phyloP scores from a whole-genome alignment of 2,888 invertebrate species.

The Heliconius erato region DNA sequence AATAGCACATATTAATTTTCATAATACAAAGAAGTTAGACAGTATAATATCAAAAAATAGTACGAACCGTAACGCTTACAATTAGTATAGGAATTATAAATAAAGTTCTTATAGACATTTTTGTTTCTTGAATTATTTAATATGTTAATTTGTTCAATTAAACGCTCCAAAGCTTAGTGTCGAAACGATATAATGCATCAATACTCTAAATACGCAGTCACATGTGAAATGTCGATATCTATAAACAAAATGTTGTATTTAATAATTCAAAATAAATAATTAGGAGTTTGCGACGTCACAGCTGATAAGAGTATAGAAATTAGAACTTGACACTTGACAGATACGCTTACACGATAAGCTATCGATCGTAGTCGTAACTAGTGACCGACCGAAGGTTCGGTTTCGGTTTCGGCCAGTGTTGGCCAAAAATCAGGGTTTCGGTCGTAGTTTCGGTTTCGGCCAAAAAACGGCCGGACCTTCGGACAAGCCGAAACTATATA shows the following conservation, averaged over 20 bases:
- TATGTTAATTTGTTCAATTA: constrained; percentile 5
- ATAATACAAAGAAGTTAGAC: neutral
- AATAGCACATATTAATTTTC: neutral
- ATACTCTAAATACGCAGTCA: neutral
- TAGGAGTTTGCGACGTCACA: constrained; percentile 7
- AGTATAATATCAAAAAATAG: neutral
- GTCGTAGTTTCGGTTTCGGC: too few relatives aligned
- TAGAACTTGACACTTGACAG: neutral
- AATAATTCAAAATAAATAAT: constrained; percentile 15
- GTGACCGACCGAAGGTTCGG: too few relatives aligned
- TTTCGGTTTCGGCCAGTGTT: too few relatives aligned
- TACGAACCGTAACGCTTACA: constrained; percentile 32
- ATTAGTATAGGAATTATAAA: constrained; percentile 31
- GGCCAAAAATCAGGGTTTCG: too few relatives aligned
- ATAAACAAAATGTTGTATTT: neutral
- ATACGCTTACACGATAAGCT: neutral
- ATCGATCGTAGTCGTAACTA: neutral
- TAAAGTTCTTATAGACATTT: constrained; percentile 39
- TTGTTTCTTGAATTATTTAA: constrained; percentile 14
- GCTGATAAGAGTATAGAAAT: neutral
- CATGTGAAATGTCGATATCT: neutral
- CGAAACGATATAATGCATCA: neutral
- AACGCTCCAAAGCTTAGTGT: neutral
- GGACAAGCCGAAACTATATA: too few relatives aligned
- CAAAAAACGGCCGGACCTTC: too few relatives aligned